A percentile compares a stretch with the other conserved stretches of the same genome.
These are phyloP conservation scores for Drosophila triauraria DNA, from an alignment of 1,140 invertebrate genomes.

Conservation along the genomic window DNA sequence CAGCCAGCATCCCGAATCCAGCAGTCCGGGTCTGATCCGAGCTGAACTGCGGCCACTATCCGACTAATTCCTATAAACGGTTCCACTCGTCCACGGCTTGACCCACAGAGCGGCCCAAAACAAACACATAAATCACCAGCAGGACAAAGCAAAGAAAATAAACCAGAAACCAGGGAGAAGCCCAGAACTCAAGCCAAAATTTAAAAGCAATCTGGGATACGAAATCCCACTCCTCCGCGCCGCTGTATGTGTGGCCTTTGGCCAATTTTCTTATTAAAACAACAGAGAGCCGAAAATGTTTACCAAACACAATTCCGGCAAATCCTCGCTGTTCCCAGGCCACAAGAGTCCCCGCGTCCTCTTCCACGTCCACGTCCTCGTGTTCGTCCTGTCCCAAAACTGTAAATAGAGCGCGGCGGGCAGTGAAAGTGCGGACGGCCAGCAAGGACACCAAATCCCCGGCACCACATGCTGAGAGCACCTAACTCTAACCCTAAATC, in stretches of 20 bases:
- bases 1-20: slow-evolving; percentile 58
- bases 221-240: slow-evolving; percentile 28
- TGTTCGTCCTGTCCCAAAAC: slow-evolving; percentile 45
- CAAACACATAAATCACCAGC: slow-evolving; percentile 78
- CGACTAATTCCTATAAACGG: slow-evolving; percentile 73
- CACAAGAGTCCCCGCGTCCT: slow-evolving; percentile 10
- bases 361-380: background rate
- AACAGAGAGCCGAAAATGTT: slow-evolving; percentile 81
- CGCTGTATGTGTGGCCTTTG: slow-evolving; percentile 67
- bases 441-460: slow-evolving; percentile 66
- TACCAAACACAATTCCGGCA: slow-evolving; percentile 82
- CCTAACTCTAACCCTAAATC: slow-evolving; percentile 46
- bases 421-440: slow-evolving; percentile 76
- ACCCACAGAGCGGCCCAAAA: slow-evolving; percentile 77
- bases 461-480: slow-evolving; percentile 71
- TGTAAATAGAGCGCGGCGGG: slow-evolving; percentile 76
- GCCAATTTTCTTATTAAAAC: slow-evolving; percentile 83
- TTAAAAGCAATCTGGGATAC: slow-evolving; percentile 75
- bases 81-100: slow-evolving; percentile 66
- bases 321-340: slow-evolving; percentile 54
- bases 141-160: slow-evolving; percentile 51
- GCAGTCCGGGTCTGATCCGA: slow-evolving; percentile 43
- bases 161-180: slow-evolving; percentile 38
- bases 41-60: slow-evolving; percentile 55
- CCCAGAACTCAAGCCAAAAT: slow-evolving; percentile 63